Conservation (phyloP, 2,797 vertebrate species). For the Antrozous pallidus region DNA sequence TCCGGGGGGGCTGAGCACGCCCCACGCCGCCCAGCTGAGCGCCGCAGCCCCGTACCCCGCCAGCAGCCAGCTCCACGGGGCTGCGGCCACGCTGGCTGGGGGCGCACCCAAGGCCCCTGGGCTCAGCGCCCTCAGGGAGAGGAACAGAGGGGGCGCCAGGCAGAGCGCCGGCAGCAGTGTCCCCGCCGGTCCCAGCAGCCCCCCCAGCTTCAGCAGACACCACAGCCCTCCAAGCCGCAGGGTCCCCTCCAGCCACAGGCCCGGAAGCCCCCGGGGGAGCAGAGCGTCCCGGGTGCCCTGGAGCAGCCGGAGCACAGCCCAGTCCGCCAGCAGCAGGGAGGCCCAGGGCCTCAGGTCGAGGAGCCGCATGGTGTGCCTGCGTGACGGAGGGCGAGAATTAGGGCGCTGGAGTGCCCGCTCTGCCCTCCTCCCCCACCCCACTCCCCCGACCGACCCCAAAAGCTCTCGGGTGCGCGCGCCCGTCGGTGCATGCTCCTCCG, state of each 20-base stretch:
- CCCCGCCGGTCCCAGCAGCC: slow-evolving; percentile 35
- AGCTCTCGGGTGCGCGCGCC: not conserved
- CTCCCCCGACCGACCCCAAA: not conserved
- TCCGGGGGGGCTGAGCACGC: not conserved
- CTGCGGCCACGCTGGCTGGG: slow-evolving; percentile 67
- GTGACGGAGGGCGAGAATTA: not conserved
- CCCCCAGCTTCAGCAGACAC: not conserved
- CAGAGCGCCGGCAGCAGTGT: slow-evolving; percentile 73
- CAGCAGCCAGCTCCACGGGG: slow-evolving; percentile 65
- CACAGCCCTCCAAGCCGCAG: slow-evolving; percentile 60
- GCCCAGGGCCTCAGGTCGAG: not conserved
- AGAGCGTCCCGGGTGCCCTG: not conserved
- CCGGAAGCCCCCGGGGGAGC: not conserved
- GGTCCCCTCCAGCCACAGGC: slow-evolving; percentile 73
- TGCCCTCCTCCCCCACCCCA: not conserved
- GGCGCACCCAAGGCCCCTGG: not conserved
- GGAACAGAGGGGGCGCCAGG: slow-evolving; percentile 77
- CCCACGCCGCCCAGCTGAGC: slow-evolving; percentile 81
- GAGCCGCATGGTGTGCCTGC: slow-evolving; percentile 44
- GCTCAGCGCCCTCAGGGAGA: slow-evolving; percentile 55
- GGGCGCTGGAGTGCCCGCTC: not conserved
- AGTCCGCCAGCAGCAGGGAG: slow-evolving; percentile 70
- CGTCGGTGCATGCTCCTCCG: not conserved
- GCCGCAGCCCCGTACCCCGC: not conserved
- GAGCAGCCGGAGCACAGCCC: slow-evolving; percentile 43